Percentiles rank a stretch among this genome's conserved stretches.
phyloP scores from a whole-genome alignment of 2,113 vertebrate species.

The Mustela nigripes region DNA sequence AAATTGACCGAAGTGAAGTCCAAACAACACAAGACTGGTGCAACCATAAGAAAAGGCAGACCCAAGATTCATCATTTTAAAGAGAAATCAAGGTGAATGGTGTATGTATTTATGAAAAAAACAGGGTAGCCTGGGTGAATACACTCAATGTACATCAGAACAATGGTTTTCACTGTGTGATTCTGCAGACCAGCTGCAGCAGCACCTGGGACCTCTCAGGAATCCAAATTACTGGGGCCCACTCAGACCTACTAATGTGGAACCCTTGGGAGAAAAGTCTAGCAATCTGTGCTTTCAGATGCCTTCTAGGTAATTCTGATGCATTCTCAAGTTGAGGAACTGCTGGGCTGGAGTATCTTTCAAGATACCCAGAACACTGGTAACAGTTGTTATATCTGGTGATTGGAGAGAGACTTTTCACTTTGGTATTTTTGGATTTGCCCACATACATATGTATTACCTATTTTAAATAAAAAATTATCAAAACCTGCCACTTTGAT shows the following conservation, averaged over 20 bases:
- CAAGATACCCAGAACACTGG: neutral
- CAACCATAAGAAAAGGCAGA: neutral
- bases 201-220: neutral
- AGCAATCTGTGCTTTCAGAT: neutral
- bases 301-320: neutral
- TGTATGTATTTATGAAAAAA: neutral
- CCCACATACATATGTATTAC: neutral
- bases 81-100: neutral
- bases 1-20: neutral
- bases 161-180: neutral
- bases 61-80: neutral
- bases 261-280: neutral
- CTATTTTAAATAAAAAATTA: conserved; percentile 23
- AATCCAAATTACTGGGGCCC: neutral
- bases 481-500: conserved; percentile 1
- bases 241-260: neutral
- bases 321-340: neutral
- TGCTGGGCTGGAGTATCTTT: neutral
- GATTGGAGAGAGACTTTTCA: neutral
- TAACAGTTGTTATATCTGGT: neutral
- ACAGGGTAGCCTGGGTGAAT: neutral
- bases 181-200: neutral
- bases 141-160: neutral
- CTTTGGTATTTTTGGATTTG: neutral
- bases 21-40: neutral